Evolutionary conservation across 1,140 invertebrate genomes (phyloP), one percentile per base, ranked within the genome.

Genomic region (Saccostrea glomerata): DNA sequence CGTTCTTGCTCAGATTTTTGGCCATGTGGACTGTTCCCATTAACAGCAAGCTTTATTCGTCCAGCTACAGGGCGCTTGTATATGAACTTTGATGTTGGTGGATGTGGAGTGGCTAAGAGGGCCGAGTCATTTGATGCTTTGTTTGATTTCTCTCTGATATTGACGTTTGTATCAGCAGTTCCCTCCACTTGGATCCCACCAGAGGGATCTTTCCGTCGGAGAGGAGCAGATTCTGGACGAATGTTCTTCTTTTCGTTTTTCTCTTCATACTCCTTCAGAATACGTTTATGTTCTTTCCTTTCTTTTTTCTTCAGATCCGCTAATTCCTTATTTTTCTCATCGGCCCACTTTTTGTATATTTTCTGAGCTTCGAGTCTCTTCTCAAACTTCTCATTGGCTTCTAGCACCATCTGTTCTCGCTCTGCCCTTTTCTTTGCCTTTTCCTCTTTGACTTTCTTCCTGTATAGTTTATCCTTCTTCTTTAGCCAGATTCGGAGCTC

Each of bases 1-100:
- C 92, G 89, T 15, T 86, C 30, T 85, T 88, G 90, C 66, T 88
- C 89, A 70, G 89, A 85, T 15, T 77, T 77, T 77, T 77, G 25
- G 25, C 70, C 30, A 55, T 60, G 87, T 63, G 87, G 60, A 9
- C 86, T 63, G 36, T 88, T 88, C 82, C 73, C 63, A 6, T 89
- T 82, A 82, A 91, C 91, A 55, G 86, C 89, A n/a, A 94, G 84
- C 85, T 92, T 91, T 23, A 93, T 92, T 55, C 90, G 88, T n/a
- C 93, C 92, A 17, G 93, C 91, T 13, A 93, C 92, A 13, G 92
- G 92, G 17, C 93, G 85, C 86, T 92, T 93, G 86, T 94, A 93
- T 13, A 94, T 93, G 89, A 93, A 93, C 20, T 92, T 92, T 23
- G 92, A 91, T 30, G 91, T 89, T 36, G 90, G 91, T 23, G 92